Conservation (phyloP, 2,113 vertebrate species). For the Peromyscus maniculatus region DNA sequence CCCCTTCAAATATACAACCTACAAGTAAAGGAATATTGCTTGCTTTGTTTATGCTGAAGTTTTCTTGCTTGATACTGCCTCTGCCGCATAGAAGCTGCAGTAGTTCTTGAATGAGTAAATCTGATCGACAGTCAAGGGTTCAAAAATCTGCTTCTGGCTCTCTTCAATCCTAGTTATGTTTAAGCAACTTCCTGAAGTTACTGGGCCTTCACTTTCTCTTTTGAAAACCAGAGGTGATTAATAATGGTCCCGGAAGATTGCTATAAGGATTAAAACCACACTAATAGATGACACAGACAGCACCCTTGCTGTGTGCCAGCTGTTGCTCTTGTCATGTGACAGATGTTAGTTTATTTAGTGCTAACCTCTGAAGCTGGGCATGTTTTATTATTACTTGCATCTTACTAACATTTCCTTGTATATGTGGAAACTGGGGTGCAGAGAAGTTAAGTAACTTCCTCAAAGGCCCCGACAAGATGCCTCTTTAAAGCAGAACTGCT, state of each 20-base stretch:
- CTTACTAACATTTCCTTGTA: not conserved
- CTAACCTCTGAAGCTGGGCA: too few species aligned
- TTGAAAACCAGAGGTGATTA: not conserved
- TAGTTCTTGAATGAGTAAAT: not conserved
- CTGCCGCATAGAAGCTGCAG: not conserved
- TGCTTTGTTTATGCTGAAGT: not conserved
- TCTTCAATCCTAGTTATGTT: slow-evolving; percentile 12
- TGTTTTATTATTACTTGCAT: not conserved
- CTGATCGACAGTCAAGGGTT: not conserved
- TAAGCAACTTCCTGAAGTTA: not conserved
- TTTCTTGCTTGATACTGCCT: not conserved
- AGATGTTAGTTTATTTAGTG: not conserved
- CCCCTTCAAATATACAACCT: not conserved
- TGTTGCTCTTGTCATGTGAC: not conserved
- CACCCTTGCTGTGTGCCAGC: not conserved
- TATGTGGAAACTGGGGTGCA: not conserved
- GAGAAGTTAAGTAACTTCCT: not conserved
- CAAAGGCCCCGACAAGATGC: not conserved
- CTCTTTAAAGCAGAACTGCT: not conserved
- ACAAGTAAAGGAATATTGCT: not conserved
- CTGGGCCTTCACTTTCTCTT: not conserved
- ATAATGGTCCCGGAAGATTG: not conserved
- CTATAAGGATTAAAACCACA: not conserved
- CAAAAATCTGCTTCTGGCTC: not conserved
- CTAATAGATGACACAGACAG: not conserved